Conservation (phyloP, 2,113 vertebrate species). For the Vidua chalybeata region DNA sequence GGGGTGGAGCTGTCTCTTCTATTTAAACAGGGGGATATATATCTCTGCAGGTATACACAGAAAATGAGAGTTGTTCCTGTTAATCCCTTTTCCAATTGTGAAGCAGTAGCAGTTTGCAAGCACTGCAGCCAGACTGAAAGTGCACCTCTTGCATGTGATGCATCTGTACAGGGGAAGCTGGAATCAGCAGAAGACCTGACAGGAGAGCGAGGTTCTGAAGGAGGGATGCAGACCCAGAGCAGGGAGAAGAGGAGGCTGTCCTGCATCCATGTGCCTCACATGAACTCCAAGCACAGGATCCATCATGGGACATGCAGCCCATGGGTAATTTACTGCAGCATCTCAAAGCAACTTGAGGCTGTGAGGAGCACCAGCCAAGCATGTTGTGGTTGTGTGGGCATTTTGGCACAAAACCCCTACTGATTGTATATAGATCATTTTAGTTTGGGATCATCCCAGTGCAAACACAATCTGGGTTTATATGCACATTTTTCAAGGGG, state of each 20-base stretch:
- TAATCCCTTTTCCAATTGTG: background rate
- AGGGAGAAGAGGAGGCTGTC: background rate
- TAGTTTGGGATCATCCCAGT: background rate
- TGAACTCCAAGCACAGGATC: background rate
- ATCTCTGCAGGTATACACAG: background rate
- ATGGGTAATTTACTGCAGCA: background rate
- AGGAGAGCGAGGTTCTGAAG: background rate
- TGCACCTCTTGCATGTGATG: background rate
- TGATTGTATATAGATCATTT: background rate
- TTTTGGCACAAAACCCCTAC: background rate
- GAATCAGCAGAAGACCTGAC: background rate
- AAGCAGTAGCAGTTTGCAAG: accelerated
- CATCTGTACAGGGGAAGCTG: background rate
- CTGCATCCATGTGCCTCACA: accelerated
- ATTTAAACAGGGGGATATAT: background rate
- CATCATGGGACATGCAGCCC: accelerated
- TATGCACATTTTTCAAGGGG: background rate
- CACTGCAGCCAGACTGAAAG: background rate
- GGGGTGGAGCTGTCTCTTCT: background rate
- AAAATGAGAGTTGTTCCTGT: background rate
- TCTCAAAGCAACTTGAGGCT: background rate
- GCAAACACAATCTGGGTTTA: background rate
- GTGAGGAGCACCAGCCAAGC: background rate
- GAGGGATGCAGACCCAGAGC: background rate
- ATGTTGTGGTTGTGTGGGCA: background rate